phyloP scores from a whole-genome alignment of 2,888 invertebrate genomes.

The Dyspetes luteomarginatus region DNA sequence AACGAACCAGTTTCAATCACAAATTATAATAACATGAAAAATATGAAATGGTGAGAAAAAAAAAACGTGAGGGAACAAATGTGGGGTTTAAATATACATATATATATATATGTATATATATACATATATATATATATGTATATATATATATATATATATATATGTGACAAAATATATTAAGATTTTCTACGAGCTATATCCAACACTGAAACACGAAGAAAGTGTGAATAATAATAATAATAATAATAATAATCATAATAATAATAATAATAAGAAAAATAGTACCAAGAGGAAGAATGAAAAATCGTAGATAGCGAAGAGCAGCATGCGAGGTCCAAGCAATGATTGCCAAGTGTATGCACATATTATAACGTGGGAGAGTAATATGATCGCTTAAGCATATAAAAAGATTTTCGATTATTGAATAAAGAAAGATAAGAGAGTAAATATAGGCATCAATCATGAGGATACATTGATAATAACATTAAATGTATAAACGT shows the following conservation, averaged over 20 bases:
- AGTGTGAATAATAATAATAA: constrained; percentile 33
- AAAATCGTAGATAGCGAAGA: constrained; percentile 82
- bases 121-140: no score
- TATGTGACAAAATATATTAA: constrained; percentile 50
- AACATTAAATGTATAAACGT: constrained; percentile 60
- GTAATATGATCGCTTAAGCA: constrained; percentile 62
- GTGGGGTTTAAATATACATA: constrained; percentile 59
- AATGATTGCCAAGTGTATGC: constrained; percentile 76
- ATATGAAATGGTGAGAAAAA: constrained; percentile 46
- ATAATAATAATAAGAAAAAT: constrained; percentile 42
- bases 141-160: no score
- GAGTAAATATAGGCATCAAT: constrained; percentile 48
- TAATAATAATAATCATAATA: constrained; percentile 49
- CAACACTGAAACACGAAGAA: constrained; percentile 61
- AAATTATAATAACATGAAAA: constrained; percentile 62
- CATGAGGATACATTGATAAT: constrained; percentile 51
- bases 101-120: no score
- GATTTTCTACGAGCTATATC: constrained; percentile 39
- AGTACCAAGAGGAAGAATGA: constrained; percentile 79
- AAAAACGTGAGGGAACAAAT: constrained; percentile 54
- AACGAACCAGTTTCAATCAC: constrained; percentile 59
- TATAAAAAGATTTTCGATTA: constrained; percentile 41
- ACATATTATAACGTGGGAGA: constrained; percentile 69
- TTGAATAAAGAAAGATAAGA: constrained; percentile 23
- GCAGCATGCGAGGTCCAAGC: constrained; percentile 79